Conservation (phyloP, 2,113 vertebrate genomes). For the Indicator maculatus region DNA sequence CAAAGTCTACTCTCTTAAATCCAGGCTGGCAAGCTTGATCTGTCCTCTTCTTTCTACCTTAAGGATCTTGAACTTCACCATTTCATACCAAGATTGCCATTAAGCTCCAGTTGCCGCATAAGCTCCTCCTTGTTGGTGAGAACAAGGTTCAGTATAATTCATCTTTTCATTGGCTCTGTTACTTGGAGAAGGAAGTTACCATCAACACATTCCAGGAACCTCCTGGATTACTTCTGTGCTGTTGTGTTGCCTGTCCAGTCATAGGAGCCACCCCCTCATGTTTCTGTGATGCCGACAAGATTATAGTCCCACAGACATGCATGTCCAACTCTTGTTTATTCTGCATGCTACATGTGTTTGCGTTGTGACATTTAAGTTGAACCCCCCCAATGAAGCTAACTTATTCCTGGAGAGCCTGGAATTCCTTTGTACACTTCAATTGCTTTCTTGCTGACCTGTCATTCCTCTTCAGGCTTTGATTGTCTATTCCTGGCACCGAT, state of each 20-base stretch:
- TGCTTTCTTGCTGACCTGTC: neutral
- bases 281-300: neutral
- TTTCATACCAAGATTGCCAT: too few species aligned
- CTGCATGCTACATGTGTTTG: neutral
- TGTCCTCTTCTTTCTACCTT: too few species aligned
- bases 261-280: neutral
- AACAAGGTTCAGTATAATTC: too few species aligned
- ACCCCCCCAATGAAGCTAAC: neutral
- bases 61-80: too few species aligned
- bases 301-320: neutral
- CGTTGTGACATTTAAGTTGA: neutral
- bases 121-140: too few species aligned
- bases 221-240: too few species aligned
- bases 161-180: too few species aligned
- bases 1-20: too few species aligned
- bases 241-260: neutral
- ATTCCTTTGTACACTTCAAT: neutral
- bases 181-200: too few species aligned
- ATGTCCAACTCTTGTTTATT: neutral
- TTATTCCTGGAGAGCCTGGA: neutral
- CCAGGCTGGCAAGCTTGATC: too few species aligned
- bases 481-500: neutral
- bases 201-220: too few species aligned
- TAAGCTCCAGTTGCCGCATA: too few species aligned
- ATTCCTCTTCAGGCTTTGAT: neutral